Evolutionary conservation across 2,888 invertebrate genomes (phyloP).

Genomic region (Kryphioiulus occultus): DNA sequence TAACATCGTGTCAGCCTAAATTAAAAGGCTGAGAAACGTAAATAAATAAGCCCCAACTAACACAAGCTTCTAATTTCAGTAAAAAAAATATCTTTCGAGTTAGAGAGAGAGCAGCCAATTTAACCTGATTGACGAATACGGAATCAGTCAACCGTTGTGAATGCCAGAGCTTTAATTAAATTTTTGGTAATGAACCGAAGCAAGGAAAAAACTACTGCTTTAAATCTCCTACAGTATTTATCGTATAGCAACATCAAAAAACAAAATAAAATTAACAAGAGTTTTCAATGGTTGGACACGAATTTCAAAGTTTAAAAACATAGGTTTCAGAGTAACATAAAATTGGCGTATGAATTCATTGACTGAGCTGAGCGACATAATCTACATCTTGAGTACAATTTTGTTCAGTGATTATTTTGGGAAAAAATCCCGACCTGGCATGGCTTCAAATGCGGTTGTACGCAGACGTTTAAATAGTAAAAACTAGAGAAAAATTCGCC

Average conservation of each 20-base stretch:
- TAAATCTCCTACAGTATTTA: no score
- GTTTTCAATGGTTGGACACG: no score
- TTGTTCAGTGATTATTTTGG: neutral
- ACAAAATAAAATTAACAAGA: no score
- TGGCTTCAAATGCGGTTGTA: conserved; percentile 13
- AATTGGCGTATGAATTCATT: neutral
- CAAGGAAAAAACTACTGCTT: no score
- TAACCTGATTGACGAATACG: neutral
- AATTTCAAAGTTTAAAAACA: no score
- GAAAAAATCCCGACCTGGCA: neutral
- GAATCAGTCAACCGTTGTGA: neutral
- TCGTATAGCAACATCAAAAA: no score
- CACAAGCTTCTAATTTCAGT: neutral
- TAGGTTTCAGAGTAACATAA: neutral
- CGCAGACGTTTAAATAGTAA: neutral
- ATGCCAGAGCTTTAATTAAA: neutral
- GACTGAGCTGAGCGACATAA: neutral
- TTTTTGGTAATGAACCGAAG: neutral
- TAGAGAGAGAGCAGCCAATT: neutral
- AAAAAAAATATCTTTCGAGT: neutral
- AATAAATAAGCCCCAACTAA: neutral
- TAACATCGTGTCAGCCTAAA: neutral
- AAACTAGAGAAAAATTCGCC: neutral
- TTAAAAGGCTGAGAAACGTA: neutral
- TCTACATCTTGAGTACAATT: neutral